Percentiles rank a stretch among this genome's conserved stretches.
Conservation (phyloP, 2,797 vertebrate genomes). For the Dipus sagitta region DNA sequence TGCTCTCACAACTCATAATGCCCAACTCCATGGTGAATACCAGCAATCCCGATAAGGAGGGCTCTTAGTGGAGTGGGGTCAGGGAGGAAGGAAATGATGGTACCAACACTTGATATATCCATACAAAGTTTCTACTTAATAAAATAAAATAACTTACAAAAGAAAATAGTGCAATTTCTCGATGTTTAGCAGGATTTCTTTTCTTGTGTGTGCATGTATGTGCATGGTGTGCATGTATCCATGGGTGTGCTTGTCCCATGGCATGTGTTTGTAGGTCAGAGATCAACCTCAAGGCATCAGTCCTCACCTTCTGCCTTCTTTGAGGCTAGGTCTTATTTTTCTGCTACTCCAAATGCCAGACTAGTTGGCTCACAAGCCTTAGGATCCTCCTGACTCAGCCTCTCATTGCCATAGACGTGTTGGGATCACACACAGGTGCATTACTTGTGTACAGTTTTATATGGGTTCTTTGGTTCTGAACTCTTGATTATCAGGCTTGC, state of each 20-base stretch:
- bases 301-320: background rate
- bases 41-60: too few relatives aligned
- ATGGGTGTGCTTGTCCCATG: background rate
- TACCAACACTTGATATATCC: too few relatives aligned
- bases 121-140: too few relatives aligned
- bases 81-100: too few relatives aligned
- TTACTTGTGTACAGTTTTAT: background rate
- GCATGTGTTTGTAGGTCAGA: background rate
- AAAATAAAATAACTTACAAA: background rate
- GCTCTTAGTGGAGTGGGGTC: too few relatives aligned
- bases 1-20: too few relatives aligned
- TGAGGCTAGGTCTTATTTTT: background rate
- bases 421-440: too few relatives aligned
- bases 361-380: background rate
- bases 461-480: background rate
- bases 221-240: background rate
- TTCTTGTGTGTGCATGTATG: background rate
- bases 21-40: too few relatives aligned
- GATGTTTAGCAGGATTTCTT: constrained; percentile 77
- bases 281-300: background rate
- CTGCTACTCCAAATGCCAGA: background rate
- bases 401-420: too few relatives aligned
- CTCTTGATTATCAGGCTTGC: background rate
- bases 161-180: constrained; percentile 79
- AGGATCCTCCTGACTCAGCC: background rate